Evolutionary conservation across 2,888 invertebrate genomes (phyloP).

Genomic region (Caenorhabditis sp.): DNA sequence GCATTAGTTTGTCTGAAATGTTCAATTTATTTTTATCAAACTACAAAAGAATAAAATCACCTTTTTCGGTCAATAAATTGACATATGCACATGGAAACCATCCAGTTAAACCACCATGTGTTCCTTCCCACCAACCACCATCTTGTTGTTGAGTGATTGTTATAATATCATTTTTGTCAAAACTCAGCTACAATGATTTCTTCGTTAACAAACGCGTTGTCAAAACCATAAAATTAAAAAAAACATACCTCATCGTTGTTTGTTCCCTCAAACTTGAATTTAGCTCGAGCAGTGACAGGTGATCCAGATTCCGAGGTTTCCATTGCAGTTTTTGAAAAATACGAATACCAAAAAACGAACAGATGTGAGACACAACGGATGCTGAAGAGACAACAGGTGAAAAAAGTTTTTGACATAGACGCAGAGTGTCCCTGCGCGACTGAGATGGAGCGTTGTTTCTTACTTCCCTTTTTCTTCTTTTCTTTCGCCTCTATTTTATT

Average conservation of each 20-base stretch:
- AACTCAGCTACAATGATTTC: conserved; percentile 81
- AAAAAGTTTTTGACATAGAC: neutral
- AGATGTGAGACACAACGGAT: neutral
- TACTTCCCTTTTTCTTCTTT: neutral
- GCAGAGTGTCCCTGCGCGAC: neutral
- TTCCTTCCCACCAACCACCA: conserved; percentile 99
- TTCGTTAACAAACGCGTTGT: too few species aligned
- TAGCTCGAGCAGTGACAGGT: conserved; percentile 58
- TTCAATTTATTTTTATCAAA: neutral
- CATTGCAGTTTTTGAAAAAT: conserved; percentile 8
- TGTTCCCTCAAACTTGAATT: conserved; percentile 90
- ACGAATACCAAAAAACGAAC: neutral
- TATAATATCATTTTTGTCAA: conserved; percentile 87
- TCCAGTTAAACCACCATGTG: conserved; percentile 75
- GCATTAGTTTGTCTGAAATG: conserved; percentile 43
- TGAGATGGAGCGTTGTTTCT: neutral
- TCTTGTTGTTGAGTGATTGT: conserved; percentile 87
- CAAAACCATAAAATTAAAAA: neutral
- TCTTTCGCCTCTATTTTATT: neutral
- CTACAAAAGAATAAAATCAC: conserved; percentile 15
- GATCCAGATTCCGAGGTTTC: conserved; percentile 20
- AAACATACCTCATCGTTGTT: conserved; percentile 90
- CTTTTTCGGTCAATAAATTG: conserved; percentile 47
- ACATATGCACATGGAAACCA: conserved; percentile 69
- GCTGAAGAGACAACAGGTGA: neutral